Evolutionary conservation across 2,888 invertebrate genomes (phyloP), one percentile per base, ranked within the genome.

Genomic region (Piscicola geometra): DNA sequence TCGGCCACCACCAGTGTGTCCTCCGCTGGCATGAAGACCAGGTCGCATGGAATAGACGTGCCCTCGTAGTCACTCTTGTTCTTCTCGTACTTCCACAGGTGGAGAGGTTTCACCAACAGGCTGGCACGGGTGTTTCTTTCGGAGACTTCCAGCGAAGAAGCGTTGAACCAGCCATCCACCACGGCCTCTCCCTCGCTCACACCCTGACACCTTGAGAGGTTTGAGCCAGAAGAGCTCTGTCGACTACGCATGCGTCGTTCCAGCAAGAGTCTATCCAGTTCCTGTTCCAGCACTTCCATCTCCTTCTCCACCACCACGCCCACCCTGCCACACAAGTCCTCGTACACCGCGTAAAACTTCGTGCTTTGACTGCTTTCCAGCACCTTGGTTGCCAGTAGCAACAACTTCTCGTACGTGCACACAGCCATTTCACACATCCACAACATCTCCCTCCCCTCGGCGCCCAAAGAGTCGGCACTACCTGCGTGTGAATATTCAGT

Each of bases 71-170:
- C 80, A 56, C 36, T 76, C n/a, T 74, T 66, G n/a, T 75, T 75
- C 67, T 78, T 79, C 75, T 80, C 80, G 21, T 77, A 47, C 73
- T 78, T 79, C 80, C 79, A 79, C 21, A 60, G 2, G 35, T 56
- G 36, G 28, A 32, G 28, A 28, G 72, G 72, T 15, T 68, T 35
- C 0, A 68, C 68, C n/a, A 47, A 36, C 9, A 47, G 33, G 66
- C 35, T 76, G 28, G 32, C 36, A 60, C 52, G 12, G n/a, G 3
- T 2, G 25, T 28, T n/a, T n/a, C n/a, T 60, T 47, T 12, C 36
- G 2, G 35, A 9, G 12, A 12, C n/a, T 36, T 41, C 50, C 60
- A 56, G 25, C 5, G 25, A 56, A 18, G 15, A 56, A 5, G 21
- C n/a, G 25, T 25, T 21, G 66, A 64, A 9, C 3, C 75, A 9